Evolutionary conservation across 2,888 invertebrate genomes (phyloP).

Genomic region (Arge pagana): DNA sequence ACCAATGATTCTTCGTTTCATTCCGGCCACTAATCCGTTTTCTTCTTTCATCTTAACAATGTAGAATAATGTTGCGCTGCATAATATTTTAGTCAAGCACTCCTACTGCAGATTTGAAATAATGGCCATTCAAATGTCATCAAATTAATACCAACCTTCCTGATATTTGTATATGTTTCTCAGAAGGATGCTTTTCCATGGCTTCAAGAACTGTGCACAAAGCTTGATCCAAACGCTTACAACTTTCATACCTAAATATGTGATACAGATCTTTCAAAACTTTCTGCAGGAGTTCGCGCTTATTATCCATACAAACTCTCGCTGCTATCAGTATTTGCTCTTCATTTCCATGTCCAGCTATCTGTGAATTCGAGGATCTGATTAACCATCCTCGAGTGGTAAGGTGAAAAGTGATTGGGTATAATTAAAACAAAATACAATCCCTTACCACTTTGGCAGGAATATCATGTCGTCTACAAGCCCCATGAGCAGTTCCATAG

Average conservation of each 20-base stretch:
- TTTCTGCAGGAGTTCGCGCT: constrained; percentile 79
- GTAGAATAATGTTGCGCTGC: constrained; percentile 91
- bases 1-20: constrained; percentile 80
- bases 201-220: constrained; percentile 83
- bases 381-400: not conserved
- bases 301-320: constrained; percentile 75
- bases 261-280: constrained; percentile 92
- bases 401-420: not conserved
- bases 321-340: constrained; percentile 88
- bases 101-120: not conserved
- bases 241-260: constrained; percentile 82
- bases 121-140: not conserved
- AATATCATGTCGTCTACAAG: constrained; percentile 88
- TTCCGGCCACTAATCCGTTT: constrained; percentile 70
- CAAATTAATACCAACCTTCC: constrained; percentile 67
- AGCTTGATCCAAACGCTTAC: constrained; percentile 75
- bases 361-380: constrained; percentile 59
- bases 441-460: constrained; percentile 80
- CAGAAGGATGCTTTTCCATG: constrained; percentile 84
- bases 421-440: constrained; percentile 1
- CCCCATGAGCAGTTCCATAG: constrained; percentile 87
- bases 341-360: constrained; percentile 90
- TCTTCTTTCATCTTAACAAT: constrained; percentile 89
- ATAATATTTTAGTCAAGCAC: constrained; percentile 37
- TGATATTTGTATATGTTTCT: constrained; percentile 91